Percentiles rank a stretch among this genome's conserved stretches.
phyloP scores from a whole-genome alignment of 2,113 vertebrate genomes.

The Alethe diademata region DNA sequence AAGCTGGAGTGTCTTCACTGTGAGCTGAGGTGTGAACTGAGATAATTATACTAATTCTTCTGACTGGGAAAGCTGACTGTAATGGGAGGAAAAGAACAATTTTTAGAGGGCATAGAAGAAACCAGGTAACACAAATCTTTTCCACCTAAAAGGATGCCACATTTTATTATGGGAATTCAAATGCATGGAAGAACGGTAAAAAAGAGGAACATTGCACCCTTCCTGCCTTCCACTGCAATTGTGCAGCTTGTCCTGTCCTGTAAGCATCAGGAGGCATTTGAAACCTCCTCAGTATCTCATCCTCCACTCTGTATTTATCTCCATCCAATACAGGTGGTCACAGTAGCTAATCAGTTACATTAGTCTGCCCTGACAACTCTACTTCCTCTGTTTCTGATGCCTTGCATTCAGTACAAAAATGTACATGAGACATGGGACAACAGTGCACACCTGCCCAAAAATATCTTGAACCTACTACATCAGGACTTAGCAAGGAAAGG shows the following conservation, averaged over 20 bases:
- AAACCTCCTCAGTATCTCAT: neutral
- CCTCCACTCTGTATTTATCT: neutral
- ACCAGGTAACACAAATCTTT: neutral
- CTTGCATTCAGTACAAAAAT: neutral
- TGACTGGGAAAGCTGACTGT: neutral
- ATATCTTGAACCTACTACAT: neutral
- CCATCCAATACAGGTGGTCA: neutral
- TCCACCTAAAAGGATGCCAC: neutral
- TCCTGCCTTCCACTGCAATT: neutral
- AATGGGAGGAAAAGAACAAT: neutral
- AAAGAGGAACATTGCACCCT: neutral
- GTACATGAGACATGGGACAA: neutral
- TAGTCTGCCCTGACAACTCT: neutral
- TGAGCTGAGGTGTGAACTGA: conserved; percentile 56
- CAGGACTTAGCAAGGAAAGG: neutral
- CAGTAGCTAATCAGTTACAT: neutral
- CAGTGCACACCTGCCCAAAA: neutral
- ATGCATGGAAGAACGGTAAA: neutral
- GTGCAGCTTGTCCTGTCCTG: neutral
- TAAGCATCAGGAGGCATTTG: neutral
- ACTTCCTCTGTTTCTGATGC: neutral
- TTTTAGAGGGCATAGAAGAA: neutral
- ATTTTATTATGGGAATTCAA: neutral
- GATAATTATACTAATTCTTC: conserved; percentile 62
- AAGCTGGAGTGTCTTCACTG: conserved; percentile 34